These are phyloP conservation scores for Polyergus mexicanus DNA, from an alignment of 1,140 invertebrate species.

Conservation along the genomic window DNA sequence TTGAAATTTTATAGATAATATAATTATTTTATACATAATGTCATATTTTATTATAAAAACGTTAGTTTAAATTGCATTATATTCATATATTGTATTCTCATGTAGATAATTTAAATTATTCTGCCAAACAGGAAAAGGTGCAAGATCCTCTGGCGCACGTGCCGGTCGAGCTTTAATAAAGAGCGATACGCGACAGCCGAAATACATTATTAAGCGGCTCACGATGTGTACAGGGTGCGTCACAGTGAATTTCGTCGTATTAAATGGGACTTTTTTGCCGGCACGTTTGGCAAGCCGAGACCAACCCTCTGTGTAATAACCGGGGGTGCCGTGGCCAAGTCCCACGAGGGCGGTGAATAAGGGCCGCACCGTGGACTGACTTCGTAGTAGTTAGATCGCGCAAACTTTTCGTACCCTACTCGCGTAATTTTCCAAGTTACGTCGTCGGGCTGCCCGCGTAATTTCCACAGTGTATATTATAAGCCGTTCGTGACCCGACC, in stretches of 20 bases:
- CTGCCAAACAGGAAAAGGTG: conserved; percentile 6
- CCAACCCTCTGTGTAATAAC: conserved; percentile 73
- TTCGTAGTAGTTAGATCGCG: conserved; percentile 78
- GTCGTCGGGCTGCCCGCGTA: conserved; percentile 75
- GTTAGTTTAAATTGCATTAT: not conserved
- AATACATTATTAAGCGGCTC: conserved; percentile 73
- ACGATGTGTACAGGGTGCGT: conserved; percentile 64
- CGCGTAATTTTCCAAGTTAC: conserved; percentile 79
- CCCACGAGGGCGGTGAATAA: conserved; percentile 78
- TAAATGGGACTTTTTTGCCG: conserved; percentile 76
- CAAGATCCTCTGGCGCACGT: conserved; percentile 8
- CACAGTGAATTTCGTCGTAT: conserved; percentile 75
- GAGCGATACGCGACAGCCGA: conserved; percentile 66
- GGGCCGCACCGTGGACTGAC: conserved; percentile 78
- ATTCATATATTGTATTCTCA: not conserved
- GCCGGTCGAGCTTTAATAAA: conserved; percentile 66
- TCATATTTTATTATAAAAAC: not conserved
- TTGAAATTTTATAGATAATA: not conserved
- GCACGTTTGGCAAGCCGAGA: conserved; percentile 75
- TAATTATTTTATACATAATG: not conserved
- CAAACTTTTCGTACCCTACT: conserved; percentile 79
- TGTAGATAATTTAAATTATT: not conserved
- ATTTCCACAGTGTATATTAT: conserved; percentile 77
- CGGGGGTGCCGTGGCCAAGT: conserved; percentile 70
- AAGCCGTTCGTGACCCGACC: conserved; percentile 74